Conservation (phyloP, 2,888 invertebrate genomes). For the Eledona agricola region DNA sequence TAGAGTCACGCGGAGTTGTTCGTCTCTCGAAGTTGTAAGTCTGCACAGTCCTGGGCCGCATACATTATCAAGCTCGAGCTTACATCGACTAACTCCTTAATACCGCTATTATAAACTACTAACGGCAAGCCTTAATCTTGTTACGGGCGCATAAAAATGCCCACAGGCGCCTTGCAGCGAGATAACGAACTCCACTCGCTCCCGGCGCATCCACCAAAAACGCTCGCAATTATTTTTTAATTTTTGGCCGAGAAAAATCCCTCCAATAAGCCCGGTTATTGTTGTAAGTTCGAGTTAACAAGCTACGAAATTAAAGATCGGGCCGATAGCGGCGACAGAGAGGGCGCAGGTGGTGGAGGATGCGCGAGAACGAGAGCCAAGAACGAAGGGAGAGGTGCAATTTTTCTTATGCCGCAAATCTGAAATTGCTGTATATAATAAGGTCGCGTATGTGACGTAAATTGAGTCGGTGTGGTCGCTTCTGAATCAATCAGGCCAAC, state of each 20-base stretch:
- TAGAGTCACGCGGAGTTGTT: constrained; percentile 13
- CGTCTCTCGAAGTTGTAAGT: constrained; percentile 26
- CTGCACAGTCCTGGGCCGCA: constrained; percentile 38
- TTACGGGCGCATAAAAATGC: constrained; percentile 50
- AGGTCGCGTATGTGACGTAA: constrained; percentile 56
- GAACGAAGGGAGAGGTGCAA: constrained; percentile 55
- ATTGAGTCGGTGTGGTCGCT: constrained; percentile 47
- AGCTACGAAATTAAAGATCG: constrained; percentile 70
- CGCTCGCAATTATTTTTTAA: constrained; percentile 34
- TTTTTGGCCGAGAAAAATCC: constrained; percentile 44
- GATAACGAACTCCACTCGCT: constrained; percentile 7
- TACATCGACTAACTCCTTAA: constrained; percentile 51
- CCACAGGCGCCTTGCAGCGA: constrained; percentile 23
- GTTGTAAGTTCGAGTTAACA: constrained; percentile 58
- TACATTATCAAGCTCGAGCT: constrained; percentile 49
- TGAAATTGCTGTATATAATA: constrained; percentile 59
- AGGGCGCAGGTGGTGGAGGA: constrained; percentile 57
- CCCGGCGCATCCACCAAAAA: constrained; percentile 14
- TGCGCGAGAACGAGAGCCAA: constrained; percentile 48
- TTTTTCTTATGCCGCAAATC: constrained; percentile 59
- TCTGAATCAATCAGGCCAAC: constrained; percentile 24
- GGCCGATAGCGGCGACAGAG: constrained; percentile 67
- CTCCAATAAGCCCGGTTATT: constrained; percentile 50
- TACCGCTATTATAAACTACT: constrained; percentile 54
- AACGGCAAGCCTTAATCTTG: constrained; percentile 50